Base-by-base conservation (phyloP, 2,888 invertebrate species). In the Rotaria macrura region DNA sequence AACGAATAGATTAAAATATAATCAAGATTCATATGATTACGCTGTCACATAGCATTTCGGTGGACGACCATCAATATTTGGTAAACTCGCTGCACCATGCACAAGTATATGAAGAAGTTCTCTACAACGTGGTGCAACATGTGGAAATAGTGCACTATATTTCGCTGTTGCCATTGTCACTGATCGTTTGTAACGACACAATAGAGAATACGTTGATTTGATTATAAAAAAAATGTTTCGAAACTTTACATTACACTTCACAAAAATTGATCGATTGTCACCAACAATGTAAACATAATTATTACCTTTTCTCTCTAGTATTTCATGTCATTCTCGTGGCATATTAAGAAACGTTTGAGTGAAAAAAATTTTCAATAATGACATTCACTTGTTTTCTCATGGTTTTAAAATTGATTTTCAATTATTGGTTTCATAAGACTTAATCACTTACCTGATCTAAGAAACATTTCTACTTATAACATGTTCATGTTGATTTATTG, bases 51-150 rank as follows among this genome's bases (percentile, higher is more conserved):
- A 57, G 34, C 65, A 65, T 55, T 25, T 87, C n/a, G 90, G 89
- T 4, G 87, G 86, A 72, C 86, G 87, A 38, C 88, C 89, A 25
- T 88, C 87, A 1, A 87, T 87, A 2, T 88, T 87, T 5, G 90
- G 90, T 12, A 90, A 87, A 86, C 88, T 89, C 83, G 87, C 88
- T 34, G 89, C 89, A 52, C 89, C 89, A 86, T 90, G 90, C 6
- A 90, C 49, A 20, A 89, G 88, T 47, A 90, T 88, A 85, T 89
- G 89, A 74, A 90, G 87, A 74, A 89, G 88, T 85, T 90, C 89
- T 49, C 87, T 88, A 34, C 89, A 89, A 47, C 87, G 87, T 23
- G 87, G 84, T 12, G 90, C 87, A 25, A 89, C 89, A 87, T 89
- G 90, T 23, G 86, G 54, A 74, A 86, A 79, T n/a, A 79, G 34